Evolutionary conservation across 2,888 invertebrate species (phyloP), one percentile per base, ranked within the genome.

Genomic region (Biston stratarius): DNA sequence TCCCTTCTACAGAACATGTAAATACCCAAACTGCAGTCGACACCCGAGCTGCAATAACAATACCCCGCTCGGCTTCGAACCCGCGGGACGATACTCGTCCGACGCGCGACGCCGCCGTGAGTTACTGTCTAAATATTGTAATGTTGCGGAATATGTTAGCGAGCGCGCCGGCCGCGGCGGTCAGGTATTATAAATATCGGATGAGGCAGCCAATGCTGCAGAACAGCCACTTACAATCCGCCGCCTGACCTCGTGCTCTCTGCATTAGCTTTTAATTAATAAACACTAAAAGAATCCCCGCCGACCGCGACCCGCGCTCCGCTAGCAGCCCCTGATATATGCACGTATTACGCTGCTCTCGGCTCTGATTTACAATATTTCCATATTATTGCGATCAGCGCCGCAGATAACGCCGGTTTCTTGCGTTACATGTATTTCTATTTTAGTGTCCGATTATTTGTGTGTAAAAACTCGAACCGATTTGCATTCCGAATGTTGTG

Each of bases 401-500:
- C 24, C 12, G 0, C 38, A 14, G 67, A 67, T 67, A 62, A 61
- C 52, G 52, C 52, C 61, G 33, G 14, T 8, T n/a, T n/a, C 9
- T 42, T 33, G 1, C 12, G 3, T n/a, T 58, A 36, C 14, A 7
- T 36, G 33, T 56, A 14, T 38, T 53, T 62, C 53, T 53, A 58
- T 59, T 38, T 58, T 33, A 34, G 56, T 65, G 6, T 36, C n/a
- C 11, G 9, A 40, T 36, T 36, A 36, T 36, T 36, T 38, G 14
- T 9, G 38, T 38, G 14, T 5, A 52, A 52, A 52, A 52, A 55
- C 40, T 55, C 24, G 15, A 40, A n/a, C 12, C 45, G 33, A 59
- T 64, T 60, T 59, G 48, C 52, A 60, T 48, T 64, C 53, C 53
- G 48, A 59, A 64, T 61, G 55, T 48, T 48, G 10, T 42, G 14